phyloP scores from a whole-genome alignment of 2,797 vertebrate species.

The Lacerta agilis region DNA sequence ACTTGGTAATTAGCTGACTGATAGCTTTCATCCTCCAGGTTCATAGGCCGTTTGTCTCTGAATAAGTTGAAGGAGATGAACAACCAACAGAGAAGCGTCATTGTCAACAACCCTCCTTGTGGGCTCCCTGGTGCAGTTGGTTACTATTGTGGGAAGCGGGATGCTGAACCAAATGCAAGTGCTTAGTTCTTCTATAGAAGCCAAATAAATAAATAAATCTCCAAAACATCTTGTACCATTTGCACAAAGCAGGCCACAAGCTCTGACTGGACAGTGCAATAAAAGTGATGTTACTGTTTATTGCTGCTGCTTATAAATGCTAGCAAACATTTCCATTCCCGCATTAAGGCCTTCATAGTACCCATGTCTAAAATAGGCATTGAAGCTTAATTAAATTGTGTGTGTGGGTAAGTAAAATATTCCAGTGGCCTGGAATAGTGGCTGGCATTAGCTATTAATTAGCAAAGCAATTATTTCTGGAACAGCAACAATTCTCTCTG shows the following conservation, averaged over 20 bases:
- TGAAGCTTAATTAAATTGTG: neutral
- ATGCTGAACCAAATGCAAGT: neutral
- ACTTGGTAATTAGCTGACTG: no score
- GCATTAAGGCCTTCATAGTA: slow-evolving; percentile 5
- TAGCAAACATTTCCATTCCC: neutral
- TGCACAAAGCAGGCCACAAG: neutral
- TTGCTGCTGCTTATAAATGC: neutral
- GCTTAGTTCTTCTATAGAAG: neutral
- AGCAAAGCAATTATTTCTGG: neutral
- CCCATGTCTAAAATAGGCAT: slow-evolving; percentile 6
- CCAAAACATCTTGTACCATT: neutral
- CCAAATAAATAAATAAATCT: neutral
- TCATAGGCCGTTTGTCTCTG: no score
- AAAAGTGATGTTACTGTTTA: neutral
- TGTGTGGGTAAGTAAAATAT: neutral
- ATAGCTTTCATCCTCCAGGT: no score
- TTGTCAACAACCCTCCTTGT: no score
- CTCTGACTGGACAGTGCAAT: neutral
- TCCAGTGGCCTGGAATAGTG: neutral
- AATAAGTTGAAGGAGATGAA: no score
- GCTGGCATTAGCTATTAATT: neutral
- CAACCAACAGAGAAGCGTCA: no score
- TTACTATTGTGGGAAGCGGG: no score
- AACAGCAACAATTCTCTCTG: neutral
- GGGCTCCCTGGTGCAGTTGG: no score